Evolutionary conservation across 2,888 invertebrate species (phyloP).

Genomic region (Lasiommata megera): DNA sequence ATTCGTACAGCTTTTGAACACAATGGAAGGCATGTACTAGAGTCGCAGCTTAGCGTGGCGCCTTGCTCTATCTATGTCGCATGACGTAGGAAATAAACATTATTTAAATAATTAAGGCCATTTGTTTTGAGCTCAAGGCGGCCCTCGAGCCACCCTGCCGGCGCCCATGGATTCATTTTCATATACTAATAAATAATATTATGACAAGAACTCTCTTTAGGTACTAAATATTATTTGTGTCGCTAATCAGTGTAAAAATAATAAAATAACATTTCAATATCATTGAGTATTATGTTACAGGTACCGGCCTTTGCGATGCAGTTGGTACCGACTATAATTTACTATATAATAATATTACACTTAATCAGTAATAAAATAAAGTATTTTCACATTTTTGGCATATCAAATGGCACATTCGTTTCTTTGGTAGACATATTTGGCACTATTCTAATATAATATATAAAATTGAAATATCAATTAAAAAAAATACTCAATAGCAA

Average conservation of each 20-base stretch:
- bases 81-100: too few species aligned
- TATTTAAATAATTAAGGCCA: too few species aligned
- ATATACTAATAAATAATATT: neutral
- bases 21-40: too few species aligned
- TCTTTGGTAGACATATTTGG: slow-evolving; percentile 55
- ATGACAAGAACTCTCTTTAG: neutral
- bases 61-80: too few species aligned
- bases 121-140: neutral
- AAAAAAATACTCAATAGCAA: neutral
- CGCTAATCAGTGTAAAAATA: slow-evolving; percentile 23
- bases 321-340: slow-evolving; percentile 37
- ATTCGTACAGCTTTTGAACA: too few species aligned
- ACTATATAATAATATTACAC: slow-evolving; percentile 23
- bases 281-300: slow-evolving; percentile 72
- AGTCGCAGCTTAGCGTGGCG: too few species aligned
- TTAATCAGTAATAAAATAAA: slow-evolving; percentile 32
- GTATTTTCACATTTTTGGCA: slow-evolving; percentile 41
- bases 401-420: slow-evolving; percentile 40
- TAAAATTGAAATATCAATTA: neutral
- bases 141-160: neutral
- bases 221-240: neutral
- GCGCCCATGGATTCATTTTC: neutral
- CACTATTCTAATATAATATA: slow-evolving; percentile 43
- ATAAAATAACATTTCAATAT: slow-evolving; percentile 46
- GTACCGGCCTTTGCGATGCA: slow-evolving; percentile 67